A percentile compares a stretch with the other conserved stretches of the same genome.
Conservation (phyloP, 2,113 vertebrate genomes). For the Xiphophorus hellerii region DNA sequence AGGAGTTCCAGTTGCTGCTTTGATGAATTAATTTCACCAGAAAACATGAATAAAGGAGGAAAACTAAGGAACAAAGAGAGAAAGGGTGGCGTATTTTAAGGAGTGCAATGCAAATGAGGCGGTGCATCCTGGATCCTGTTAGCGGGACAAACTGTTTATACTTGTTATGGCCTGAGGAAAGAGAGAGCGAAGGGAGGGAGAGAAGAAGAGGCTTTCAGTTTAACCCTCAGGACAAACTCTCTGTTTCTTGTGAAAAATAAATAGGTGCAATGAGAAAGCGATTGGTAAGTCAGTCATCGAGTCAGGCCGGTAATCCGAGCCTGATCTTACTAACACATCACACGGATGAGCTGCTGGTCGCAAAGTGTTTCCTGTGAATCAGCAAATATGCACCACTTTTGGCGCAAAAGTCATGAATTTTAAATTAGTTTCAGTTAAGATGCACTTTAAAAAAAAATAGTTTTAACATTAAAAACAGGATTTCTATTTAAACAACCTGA, state of each 20-base stretch:
- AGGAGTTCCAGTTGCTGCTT: neutral
- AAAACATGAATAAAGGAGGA: neutral
- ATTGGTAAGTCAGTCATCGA: neutral
- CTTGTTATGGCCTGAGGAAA: conserved; percentile 68
- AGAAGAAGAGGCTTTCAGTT: conserved; percentile 46
- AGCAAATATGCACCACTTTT: neutral
- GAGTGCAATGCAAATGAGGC: conserved; percentile 73
- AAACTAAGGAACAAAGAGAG: neutral
- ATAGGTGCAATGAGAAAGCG: neutral
- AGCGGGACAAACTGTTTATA: conserved; percentile 70
- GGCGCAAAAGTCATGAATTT: no score
- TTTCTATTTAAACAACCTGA: neutral
- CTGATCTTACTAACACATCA: neutral
- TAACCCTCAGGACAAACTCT: conserved; percentile 55
- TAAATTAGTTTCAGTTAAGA: no score
- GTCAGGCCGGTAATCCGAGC: neutral
- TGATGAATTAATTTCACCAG: neutral
- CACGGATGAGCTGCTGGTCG: neutral
- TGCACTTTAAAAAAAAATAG: no score
- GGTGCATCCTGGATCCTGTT: conserved; percentile 79
- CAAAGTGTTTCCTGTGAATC: neutral
- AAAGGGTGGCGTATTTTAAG: conserved; percentile 63
- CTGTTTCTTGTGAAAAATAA: conserved; percentile 19
- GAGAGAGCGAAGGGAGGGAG: conserved; percentile 39
- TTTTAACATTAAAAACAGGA: no score